A percentile compares a stretch with the other conserved stretches of the same genome.
phyloP scores from a whole-genome alignment of 2,113 vertebrate species.

The Origma solitaria region DNA sequence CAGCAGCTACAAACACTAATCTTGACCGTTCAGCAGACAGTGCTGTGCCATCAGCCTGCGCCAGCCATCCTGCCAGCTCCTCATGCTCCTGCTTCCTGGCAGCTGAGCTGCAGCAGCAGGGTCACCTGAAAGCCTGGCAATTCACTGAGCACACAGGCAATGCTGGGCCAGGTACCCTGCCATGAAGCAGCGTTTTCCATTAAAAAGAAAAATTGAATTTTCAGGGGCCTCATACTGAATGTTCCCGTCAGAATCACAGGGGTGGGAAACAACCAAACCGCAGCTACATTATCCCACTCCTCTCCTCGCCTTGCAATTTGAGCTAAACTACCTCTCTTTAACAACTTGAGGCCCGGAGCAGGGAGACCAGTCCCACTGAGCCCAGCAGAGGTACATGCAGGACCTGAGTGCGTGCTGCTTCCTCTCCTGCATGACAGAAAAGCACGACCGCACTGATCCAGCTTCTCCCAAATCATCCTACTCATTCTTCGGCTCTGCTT shows the following conservation, averaged over 20 bases:
- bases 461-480: background rate
- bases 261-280: background rate
- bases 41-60: background rate
- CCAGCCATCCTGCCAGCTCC: background rate
- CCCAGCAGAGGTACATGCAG: background rate
- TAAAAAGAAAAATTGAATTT: constrained; percentile 2
- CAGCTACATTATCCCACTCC: background rate
- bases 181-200: background rate
- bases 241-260: background rate
- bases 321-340: background rate
- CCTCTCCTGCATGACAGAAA: background rate
- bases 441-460: background rate
- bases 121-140: background rate
- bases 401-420: fast-evolving
- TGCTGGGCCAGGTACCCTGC: background rate
- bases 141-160: background rate
- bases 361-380: background rate
- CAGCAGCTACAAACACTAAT: constrained; percentile 15
- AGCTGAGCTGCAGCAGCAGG: background rate
- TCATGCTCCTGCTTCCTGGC: background rate
- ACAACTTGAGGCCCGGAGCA: background rate
- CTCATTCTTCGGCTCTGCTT: background rate
- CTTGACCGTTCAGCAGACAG: background rate
- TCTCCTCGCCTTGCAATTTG: background rate
- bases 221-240: background rate